A percentile compares a stretch with the other conserved stretches of the same genome.
Conservation (phyloP, 2,797 vertebrate species). For the Anguilla marmorata region DNA sequence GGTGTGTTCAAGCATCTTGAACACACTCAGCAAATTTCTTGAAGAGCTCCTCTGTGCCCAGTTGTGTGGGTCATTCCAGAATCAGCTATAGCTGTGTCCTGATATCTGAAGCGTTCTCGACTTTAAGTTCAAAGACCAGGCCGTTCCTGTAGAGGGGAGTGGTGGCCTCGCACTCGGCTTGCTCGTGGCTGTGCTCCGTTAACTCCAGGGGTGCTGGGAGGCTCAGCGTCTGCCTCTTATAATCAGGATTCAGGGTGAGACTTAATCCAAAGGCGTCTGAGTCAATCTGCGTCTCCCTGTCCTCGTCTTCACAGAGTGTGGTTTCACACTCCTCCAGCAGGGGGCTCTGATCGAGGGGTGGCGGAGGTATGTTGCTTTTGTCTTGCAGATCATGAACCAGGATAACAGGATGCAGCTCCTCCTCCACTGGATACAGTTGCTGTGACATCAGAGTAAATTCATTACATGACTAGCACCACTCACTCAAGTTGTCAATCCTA, state of each 20-base stretch:
- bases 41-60: background rate
- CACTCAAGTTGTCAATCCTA: background rate
- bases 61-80: background rate
- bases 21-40: slow-evolving; percentile 55
- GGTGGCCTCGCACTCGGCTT: slow-evolving; percentile 50
- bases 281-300: slow-evolving; percentile 26
- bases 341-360: slow-evolving; percentile 17
- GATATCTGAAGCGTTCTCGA: slow-evolving; percentile 43
- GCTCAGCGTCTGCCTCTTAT: slow-evolving; percentile 37
- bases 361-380: slow-evolving; percentile 4
- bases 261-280: slow-evolving; percentile 29
- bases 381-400: slow-evolving; percentile 39
- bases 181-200: slow-evolving; percentile 40
- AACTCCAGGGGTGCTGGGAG: slow-evolving; percentile 28
- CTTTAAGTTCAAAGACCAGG: slow-evolving; percentile 61
- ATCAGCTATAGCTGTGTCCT: background rate
- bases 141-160: slow-evolving; percentile 62
- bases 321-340: slow-evolving; percentile 22
- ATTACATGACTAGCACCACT: slow-evolving; percentile 4
- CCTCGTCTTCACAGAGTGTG: slow-evolving; percentile 5
- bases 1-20: too few species aligned
- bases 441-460: slow-evolving; percentile 36
- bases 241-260: slow-evolving; percentile 27
- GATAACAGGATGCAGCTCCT: slow-evolving; percentile 55
- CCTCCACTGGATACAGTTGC: slow-evolving; percentile 51